Evolutionary conservation across 2,888 invertebrate species (phyloP), one percentile per base, ranked within the genome.

Genomic region (Amphipoea lucens): DNA sequence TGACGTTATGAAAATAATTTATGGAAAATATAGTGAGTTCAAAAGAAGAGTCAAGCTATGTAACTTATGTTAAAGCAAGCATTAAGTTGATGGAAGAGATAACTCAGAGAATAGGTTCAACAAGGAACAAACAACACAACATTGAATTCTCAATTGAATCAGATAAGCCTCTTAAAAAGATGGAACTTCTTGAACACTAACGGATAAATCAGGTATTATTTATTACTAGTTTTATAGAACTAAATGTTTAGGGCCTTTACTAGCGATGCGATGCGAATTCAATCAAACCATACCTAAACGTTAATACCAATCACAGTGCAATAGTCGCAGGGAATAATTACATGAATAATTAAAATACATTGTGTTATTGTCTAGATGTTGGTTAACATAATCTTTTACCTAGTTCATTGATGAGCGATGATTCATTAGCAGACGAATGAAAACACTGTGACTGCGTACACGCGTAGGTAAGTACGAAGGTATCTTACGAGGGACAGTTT

Each of bases 401-500:
- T 78, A 67, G 36, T 72, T 76, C 45, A 70, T 68, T 42, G 77
- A 75, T 62, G 45, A 70, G 9, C 20, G 54, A 51, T 78, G 79
- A 85, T n/a, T 76, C 66, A 84, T 62, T 62, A 7, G 42, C 40
- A 36, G 54, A 23, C 68, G 62, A 57, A 63, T 42, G 70, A 70
- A 54, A 78, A 83, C 78, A 74, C n/a, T 12, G 76, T n/a, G 40
- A 73, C 57, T 62, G 4, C 48, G n/a, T 40, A 45, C 29, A n/a
- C 17, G 14, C 0, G 23, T 29, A 57, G n/a, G 14, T 40, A 42
- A 45, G 42, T 45, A 57, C 57, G 48, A 36, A 40, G 78, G 29
- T 45, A 78, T 48, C 23, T 14, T 60, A 77, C 70, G 84, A 63
- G 54, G 69, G 29, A 73, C 45, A 76, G 86, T 86, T 86, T 86